A percentile compares a stretch with the other conserved stretches of the same genome.
Conservation (phyloP, 2,113 vertebrate species). For the Hydropotes inermis region DNA sequence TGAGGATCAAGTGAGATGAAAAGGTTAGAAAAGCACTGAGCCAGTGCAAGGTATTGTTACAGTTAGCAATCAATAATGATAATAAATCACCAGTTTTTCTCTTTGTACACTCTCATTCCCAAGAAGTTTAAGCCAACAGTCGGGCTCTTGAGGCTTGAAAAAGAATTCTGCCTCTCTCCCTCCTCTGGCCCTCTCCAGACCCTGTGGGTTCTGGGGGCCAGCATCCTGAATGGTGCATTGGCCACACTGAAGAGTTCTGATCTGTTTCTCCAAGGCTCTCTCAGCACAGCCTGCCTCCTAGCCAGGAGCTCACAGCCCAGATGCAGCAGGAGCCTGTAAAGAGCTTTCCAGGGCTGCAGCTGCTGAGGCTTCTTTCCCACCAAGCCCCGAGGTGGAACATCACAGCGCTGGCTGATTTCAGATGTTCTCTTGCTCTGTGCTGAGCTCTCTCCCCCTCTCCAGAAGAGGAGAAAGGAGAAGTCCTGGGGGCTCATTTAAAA, state of each 20-base stretch:
- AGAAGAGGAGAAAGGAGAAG: slow-evolving; percentile 58
- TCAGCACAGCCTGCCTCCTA: neutral
- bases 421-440: neutral
- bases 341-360: neutral
- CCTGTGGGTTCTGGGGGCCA: neutral
- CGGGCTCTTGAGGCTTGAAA: neutral
- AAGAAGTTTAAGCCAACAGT: neutral
- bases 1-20: neutral
- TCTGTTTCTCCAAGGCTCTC: neutral
- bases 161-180: neutral
- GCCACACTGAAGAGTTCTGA: neutral
- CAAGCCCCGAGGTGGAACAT: neutral
- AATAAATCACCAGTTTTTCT: neutral
- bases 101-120: neutral
- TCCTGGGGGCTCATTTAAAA: slow-evolving; percentile 76
- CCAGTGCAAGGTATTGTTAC: neutral
- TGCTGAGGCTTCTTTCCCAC: neutral
- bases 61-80: neutral
- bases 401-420: neutral
- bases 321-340: neutral
- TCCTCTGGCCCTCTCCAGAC: neutral
- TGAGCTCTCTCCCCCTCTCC: neutral
- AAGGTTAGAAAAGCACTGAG: neutral
- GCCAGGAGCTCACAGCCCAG: neutral
- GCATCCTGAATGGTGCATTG: neutral